These are phyloP conservation scores for Rhagoletis zephyria DNA, from an alignment of 1,140 invertebrate species.

Conservation along the genomic window DNA sequence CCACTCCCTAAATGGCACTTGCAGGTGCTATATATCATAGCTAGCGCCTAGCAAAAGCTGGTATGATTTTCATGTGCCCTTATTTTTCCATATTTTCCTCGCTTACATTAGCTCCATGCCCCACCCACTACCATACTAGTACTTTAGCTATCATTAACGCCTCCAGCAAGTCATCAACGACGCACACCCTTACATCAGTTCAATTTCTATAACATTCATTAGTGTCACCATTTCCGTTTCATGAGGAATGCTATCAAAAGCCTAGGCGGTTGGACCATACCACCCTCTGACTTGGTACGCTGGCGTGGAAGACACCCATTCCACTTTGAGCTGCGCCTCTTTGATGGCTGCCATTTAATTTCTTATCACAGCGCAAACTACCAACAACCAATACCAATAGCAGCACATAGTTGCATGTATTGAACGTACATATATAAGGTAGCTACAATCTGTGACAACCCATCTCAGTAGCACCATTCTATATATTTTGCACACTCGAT, in stretches of 20 bases:
- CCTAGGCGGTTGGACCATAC: background rate
- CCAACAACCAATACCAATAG: background rate
- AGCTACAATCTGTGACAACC: conserved; percentile 17
- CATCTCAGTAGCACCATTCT: background rate
- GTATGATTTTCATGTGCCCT: too few species aligned
- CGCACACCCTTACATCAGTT: background rate
- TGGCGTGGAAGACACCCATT: background rate
- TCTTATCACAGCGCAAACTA: background rate
- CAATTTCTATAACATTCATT: background rate
- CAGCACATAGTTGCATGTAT: background rate
- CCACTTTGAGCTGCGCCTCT: background rate
- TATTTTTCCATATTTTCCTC: too few species aligned
- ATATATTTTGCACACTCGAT: background rate
- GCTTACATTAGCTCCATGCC: too few species aligned
- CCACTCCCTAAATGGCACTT: too few species aligned
- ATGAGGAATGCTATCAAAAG: background rate
- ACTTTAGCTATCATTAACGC: background rate
- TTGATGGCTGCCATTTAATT: conserved; percentile 45
- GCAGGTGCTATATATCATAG: too few species aligned
- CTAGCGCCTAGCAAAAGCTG: too few species aligned
- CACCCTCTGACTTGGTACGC: background rate
- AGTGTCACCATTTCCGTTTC: background rate
- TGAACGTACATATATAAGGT: background rate
- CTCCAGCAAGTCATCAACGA: background rate
- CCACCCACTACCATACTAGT: too few species aligned